Evolutionary conservation across 64 coral and sea anemone species (phyloP).

Genomic region (Porites lutea): DNA sequence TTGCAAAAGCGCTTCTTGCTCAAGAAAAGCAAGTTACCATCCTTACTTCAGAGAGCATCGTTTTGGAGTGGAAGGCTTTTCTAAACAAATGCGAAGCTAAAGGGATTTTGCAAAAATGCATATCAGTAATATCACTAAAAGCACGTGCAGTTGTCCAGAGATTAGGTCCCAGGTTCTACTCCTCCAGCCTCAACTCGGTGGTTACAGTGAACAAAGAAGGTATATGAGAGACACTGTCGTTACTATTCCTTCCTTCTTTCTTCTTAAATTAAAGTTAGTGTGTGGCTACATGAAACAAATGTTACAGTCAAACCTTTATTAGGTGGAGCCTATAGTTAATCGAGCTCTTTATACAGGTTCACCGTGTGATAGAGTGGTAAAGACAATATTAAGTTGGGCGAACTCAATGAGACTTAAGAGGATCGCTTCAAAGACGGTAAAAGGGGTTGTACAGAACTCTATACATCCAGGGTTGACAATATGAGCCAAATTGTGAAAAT

Average conservation of each 20-base stretch:
- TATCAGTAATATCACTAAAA: background rate
- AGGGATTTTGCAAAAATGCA: background rate
- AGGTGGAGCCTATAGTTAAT: too few relatives aligned
- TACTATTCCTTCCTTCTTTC: background rate
- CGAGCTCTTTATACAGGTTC: too few relatives aligned
- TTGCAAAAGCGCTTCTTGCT: conserved; percentile 13
- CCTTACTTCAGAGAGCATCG: background rate
- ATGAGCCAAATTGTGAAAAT: too few relatives aligned
- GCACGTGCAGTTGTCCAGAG: background rate
- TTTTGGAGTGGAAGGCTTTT: background rate
- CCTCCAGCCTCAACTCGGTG: conserved; percentile 12
- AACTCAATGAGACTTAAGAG: too few relatives aligned
- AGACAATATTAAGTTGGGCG: too few relatives aligned
- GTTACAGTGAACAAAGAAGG: conserved; percentile 6
- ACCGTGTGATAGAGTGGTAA: too few relatives aligned
- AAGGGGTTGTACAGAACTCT: too few relatives aligned
- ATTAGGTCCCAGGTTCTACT: background rate
- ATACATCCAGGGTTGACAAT: too few relatives aligned
- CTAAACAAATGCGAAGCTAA: background rate
- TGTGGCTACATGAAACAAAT: too few relatives aligned
- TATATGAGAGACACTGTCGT: background rate
- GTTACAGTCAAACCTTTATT: too few relatives aligned
- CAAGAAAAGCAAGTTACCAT: conserved; percentile 7
- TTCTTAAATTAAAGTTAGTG: too few relatives aligned
- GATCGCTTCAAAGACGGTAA: too few relatives aligned